These are phyloP conservation scores for Salticus scenicus DNA, from an alignment of 2,888 invertebrate species.

Conservation along the genomic window DNA sequence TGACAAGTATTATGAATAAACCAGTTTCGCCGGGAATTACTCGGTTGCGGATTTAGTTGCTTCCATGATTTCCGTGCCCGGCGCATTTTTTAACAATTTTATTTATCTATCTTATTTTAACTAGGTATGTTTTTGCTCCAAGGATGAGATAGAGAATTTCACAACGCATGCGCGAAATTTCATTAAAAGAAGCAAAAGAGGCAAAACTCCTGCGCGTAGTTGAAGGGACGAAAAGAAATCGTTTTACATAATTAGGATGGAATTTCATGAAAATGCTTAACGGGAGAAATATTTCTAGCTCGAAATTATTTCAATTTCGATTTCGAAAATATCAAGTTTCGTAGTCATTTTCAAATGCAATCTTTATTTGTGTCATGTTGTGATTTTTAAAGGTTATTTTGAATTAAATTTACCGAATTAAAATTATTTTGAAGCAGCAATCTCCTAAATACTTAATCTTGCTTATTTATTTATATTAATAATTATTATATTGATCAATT, in stretches of 20 bases:
- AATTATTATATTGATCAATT: too few relatives aligned
- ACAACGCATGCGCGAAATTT: slow-evolving; percentile 29
- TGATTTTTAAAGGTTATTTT: too few relatives aligned
- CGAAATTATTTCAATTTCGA: too few relatives aligned
- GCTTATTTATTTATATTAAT: too few relatives aligned
- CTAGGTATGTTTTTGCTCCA: slow-evolving; percentile 20
- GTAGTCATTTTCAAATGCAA: too few relatives aligned
- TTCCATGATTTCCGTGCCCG: background rate
- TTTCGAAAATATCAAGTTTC: too few relatives aligned
- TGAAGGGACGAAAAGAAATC: slow-evolving; percentile 33
- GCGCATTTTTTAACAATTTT: background rate
- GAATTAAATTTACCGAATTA: too few relatives aligned
- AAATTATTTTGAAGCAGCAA: too few relatives aligned
- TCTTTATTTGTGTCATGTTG: too few relatives aligned
- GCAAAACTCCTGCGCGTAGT: background rate
- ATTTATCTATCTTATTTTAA: slow-evolving; percentile 11
- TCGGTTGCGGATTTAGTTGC: slow-evolving; percentile 48
- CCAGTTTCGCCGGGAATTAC: slow-evolving; percentile 64
- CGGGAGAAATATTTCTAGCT: too few relatives aligned
- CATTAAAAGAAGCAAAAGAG: background rate
- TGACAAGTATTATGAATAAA: slow-evolving; percentile 64
- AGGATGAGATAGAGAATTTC: slow-evolving; percentile 1
- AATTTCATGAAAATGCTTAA: too few relatives aligned
- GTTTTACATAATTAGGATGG: slow-evolving; percentile 63
- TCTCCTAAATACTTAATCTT: too few relatives aligned